Base-by-base conservation (phyloP, 2,888 invertebrate genomes). In the Eupithecia abbreviata region DNA sequence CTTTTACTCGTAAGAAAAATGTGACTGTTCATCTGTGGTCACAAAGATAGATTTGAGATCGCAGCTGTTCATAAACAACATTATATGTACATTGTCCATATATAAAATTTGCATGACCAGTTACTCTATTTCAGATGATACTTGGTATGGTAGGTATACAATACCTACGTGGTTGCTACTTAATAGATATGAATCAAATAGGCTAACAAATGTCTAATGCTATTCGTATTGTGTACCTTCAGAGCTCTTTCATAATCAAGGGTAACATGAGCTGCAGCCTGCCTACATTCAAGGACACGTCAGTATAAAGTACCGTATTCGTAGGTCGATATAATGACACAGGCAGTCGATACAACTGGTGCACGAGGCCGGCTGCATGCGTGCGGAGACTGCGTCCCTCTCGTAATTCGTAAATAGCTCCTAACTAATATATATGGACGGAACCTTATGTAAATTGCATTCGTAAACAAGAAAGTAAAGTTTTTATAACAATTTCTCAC, bases 401-500 rank as follows among this genome's bases (percentile, higher is more conserved):
- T 82, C 76, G 79, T 80, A 83, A 76, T 79, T 82, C 76, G 79
- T 80, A 83, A 79, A 76, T 79, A 79, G 80, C 79, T 82, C 84
- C 85, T 84, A 87, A 79, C 84, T 77, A 86, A 87, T 86, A 87
- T 87, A 84, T 79, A 82, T 82, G 79, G 78, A 78, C 71, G 70
- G 79, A 74, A 77, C 72, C 84, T 80, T 82, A 80, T 80, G 81
- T 83, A 76, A 86, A 86, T 83, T 82, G 82, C 81, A 79, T 84
- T 73, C 77, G 82, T 82, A 84, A 85, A 85, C 83, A 85, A 78
- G 74, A 84, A 83, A 84, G 82, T 78, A 79, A 80, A 80, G 74
- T 79, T 82, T 83, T 81, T 87, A 83, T 88, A 87, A 86, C 83
- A 83, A 79, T 83, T 88, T 87, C 88, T 84, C 88, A 88, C 85